Evolutionary conservation across 2,797 vertebrate genomes (phyloP), one percentile per base, ranked within the genome.

Genomic region (Leptoclinus maculatus): DNA sequence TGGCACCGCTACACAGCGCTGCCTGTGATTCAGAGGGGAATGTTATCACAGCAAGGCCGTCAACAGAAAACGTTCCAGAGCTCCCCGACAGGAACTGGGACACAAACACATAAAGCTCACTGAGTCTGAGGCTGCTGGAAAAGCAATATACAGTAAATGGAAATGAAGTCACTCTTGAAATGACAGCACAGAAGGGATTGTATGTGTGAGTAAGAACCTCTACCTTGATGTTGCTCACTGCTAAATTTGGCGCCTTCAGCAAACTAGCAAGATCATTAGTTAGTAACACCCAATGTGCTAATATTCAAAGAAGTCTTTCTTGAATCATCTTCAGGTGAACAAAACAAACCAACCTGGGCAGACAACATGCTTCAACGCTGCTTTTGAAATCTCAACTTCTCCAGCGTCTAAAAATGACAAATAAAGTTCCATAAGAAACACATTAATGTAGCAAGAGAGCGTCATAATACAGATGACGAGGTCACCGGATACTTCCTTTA

Each of bases 11-110:
- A 93, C 93, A 95, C 87, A 94, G 91, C 69, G 29, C 64, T 41
- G 92, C 86, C 92, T 94, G 91, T 95, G 90, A 94, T 92, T 93
- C 92, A 88, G 80, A 87, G 83, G 88, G 89, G 89, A 92, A 93
- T 93, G 89, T 95, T 93, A 93, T 95, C 92, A 66, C 91, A 91
- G 91, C 79, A 29, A 74, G 76, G 71, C 82, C 17, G 83, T 92
- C 90, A 93, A 93, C 90, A 92, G 87, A 90, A 90, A 91, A 79
- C 32, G 80, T 93, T 94, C 91, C 90, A 93, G 88, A 25, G 81
- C 87, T 83, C 69, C 83, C 80, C 80, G 78, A 79, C 71, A 54
- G 77, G 81, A 85, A 89, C 66, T 76, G 80, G 76, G 86, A 87
- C 82, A 89, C 90, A 89, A 91, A 91, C 87, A 94, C 91, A 93